Evolutionary conservation across 1,140 invertebrate genomes (phyloP).

Genomic region (Diorhabda elongata): DNA sequence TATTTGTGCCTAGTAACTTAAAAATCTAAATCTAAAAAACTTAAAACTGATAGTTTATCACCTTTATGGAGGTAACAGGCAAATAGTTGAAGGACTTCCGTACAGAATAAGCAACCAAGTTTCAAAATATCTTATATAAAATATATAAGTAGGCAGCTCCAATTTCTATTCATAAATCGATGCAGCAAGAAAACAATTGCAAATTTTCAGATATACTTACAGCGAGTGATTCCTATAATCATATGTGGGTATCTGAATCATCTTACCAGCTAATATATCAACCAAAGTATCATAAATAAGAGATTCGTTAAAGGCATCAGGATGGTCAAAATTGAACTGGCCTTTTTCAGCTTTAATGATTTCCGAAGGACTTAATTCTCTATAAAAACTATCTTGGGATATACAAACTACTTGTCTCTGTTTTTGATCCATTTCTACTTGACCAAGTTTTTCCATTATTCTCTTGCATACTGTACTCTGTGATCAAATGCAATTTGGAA

Average conservation of each 20-base stretch:
- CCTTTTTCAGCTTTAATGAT: conserved; percentile 81
- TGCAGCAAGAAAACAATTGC: no score
- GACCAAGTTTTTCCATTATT: conserved; percentile 91
- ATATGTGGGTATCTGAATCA: conserved; percentile 85
- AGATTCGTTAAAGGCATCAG: conserved; percentile 87
- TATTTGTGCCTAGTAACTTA: no score
- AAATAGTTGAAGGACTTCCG: no score
- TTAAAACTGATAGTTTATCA: no score
- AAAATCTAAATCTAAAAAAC: no score
- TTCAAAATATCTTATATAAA: no score
- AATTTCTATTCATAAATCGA: no score
- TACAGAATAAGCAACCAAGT: no score
- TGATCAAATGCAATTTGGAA: conserved; percentile 34
- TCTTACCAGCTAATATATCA: conserved; percentile 76
- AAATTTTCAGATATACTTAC: conserved; percentile 52
- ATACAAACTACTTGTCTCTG: conserved; percentile 90
- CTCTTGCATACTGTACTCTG: conserved; percentile 94
- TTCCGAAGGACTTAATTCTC: conserved; percentile 76
- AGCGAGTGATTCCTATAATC: conserved; percentile 83
- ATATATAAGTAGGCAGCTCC: no score
- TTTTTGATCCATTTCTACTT: conserved; percentile 83
- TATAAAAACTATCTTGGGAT: conserved; percentile 94
- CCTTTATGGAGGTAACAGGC: no score
- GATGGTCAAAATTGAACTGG: conserved; percentile 97
- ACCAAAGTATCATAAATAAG: conserved; percentile 74